phyloP scores from a whole-genome alignment of 1,140 invertebrate genomes.

The Bicyclus anynana region DNA sequence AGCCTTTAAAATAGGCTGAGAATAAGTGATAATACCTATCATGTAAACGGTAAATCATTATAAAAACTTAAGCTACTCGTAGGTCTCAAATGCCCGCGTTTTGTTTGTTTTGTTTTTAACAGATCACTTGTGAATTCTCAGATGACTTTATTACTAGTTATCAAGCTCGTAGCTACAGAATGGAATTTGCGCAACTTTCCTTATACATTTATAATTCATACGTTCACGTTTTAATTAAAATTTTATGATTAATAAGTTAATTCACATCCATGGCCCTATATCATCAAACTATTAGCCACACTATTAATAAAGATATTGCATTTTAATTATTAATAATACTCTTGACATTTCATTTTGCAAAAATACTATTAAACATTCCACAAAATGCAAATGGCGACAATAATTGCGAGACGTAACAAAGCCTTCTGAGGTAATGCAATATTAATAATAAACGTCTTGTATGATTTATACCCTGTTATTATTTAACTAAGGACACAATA shows the following conservation, averaged over 20 bases:
- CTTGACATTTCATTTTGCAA: slow-evolving; percentile 5
- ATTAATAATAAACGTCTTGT: slow-evolving; percentile 17
- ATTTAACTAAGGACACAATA: slow-evolving; percentile 25
- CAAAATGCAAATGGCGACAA: background rate
- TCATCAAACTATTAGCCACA: background rate
- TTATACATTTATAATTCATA: background rate
- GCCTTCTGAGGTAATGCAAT: slow-evolving; percentile 1
- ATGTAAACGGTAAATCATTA: too few species aligned
- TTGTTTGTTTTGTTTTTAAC: too few species aligned
- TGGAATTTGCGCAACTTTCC: background rate
- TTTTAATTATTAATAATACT: slow-evolving; percentile 4
- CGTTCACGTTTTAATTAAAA: background rate
- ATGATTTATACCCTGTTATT: slow-evolving; percentile 27
- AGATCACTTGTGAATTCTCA: too few species aligned
- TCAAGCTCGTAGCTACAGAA: background rate
- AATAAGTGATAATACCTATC: too few species aligned
- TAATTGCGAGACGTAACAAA: background rate
- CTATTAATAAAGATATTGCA: slow-evolving; percentile 1
- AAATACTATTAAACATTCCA: background rate
- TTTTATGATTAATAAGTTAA: background rate
- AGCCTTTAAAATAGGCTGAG: too few species aligned
- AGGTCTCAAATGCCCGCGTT: too few species aligned
- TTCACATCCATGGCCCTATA: background rate
- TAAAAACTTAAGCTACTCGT: too few species aligned
- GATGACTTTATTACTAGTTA: too few species aligned